Percentiles rank a stretch among this genome's conserved stretches.
Conservation (phyloP, 2,888 invertebrate genomes). For the Protodeltote pygarga region DNA sequence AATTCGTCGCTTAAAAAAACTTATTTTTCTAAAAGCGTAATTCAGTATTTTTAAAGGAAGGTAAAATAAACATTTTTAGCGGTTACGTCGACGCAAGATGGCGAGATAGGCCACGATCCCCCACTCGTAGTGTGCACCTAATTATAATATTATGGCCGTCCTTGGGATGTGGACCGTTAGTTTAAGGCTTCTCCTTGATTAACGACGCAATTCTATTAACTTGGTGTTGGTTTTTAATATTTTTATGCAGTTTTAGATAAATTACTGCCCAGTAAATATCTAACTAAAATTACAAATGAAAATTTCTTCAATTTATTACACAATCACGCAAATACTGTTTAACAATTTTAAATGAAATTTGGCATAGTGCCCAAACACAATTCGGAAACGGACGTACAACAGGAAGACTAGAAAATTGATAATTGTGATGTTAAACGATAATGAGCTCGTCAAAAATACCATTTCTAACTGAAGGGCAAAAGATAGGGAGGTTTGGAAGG, state of each 20-base stretch:
- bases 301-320: too few species aligned
- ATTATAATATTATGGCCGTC: constrained; percentile 42
- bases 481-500: too few species aligned
- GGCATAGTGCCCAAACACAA: too few species aligned
- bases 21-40: constrained; percentile 12
- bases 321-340: too few species aligned
- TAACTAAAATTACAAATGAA: too few species aligned
- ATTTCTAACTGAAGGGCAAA: too few species aligned
- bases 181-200: constrained; percentile 15
- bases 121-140: constrained; percentile 31
- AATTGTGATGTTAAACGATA: too few species aligned
- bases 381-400: too few species aligned
- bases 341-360: too few species aligned
- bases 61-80: constrained; percentile 37
- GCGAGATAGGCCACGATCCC: constrained; percentile 39
- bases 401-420: too few species aligned
- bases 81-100: constrained; percentile 18
- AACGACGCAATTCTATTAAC: constrained; percentile 5
- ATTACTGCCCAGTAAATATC: too few species aligned
- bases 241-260: not conserved
- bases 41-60: constrained; percentile 19
- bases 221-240: not conserved
- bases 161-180: constrained; percentile 12
- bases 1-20: constrained; percentile 11
- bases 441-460: too few species aligned